Base-by-base conservation (phyloP, 2,113 vertebrate genomes). In the Brachyhypopomus occidentalis region DNA sequence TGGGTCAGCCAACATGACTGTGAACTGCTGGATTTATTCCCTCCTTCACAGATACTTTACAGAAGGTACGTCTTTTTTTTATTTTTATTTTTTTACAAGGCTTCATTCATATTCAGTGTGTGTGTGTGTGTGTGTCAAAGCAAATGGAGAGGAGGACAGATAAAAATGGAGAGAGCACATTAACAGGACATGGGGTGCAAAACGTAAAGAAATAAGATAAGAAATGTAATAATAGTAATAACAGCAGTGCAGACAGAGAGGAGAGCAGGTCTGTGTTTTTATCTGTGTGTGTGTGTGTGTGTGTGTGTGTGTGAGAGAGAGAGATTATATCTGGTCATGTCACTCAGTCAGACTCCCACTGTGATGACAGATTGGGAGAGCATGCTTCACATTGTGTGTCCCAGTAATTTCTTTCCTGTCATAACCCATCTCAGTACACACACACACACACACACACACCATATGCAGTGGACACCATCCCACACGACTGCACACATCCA, bases 1-100 rank as follows among this genome's bases (percentile, higher is more conserved):
- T 90, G 76, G 88, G 89, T 71, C 89, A 85, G 12, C 62, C 86
- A 86, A 55, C 90, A 88, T 1, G 89, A 86, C 41, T 87, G 85
- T 8, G 91, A 87, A 9, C 45, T 90, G 87, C 83, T 91, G 89
- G 70, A 92, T 86, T 89, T 87, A 82, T 82, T 89, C 9, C 92
- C 89, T 41, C 88, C 72, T 82, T 20, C 88, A 83, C 19, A 48
- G 34, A 36, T 58, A 30, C n/a, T 38, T 59, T 38, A 38, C 6
- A 23, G 17, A 62, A 83, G 22, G 36, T 72, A 3, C 7, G 5
- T 27, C 2, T 2, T 52, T 30, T 27, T 25, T 30, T 3, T 30
- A 1, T 30, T 30, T 30, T 30, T 30, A 2, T 30, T 30, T 63
- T 63, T 64, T 30, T 30, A 30, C 5, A 1, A 16, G 25, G 62